A percentile compares a stretch with the other conserved stretches of the same genome.
Conservation (phyloP, 2,888 invertebrate genomes). For the Dioctria linearis region DNA sequence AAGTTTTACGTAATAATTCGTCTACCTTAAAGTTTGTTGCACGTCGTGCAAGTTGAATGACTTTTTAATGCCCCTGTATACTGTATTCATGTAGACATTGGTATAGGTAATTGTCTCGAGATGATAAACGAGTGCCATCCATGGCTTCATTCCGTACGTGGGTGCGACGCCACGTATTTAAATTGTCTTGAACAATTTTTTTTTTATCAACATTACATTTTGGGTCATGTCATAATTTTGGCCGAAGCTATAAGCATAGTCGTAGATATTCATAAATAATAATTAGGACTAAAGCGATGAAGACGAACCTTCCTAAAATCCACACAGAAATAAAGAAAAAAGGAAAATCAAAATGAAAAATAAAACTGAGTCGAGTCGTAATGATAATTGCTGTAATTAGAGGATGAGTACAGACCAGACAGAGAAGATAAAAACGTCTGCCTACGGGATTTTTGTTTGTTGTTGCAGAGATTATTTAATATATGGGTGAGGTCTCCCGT, state of each 20-base stretch:
- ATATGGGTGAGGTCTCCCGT: constrained; percentile 16
- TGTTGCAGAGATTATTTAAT: background rate
- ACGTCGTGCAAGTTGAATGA: constrained; percentile 18
- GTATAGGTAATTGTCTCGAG: background rate
- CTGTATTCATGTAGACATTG: background rate
- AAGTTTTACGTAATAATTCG: no score
- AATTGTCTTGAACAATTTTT: background rate
- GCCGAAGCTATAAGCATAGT: background rate
- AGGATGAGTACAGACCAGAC: constrained; percentile 17
- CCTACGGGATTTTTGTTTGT: background rate
- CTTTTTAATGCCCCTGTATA: constrained; percentile 6
- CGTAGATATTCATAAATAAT: background rate
- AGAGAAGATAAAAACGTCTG: background rate
- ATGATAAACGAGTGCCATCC: constrained; percentile 3
- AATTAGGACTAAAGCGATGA: background rate
- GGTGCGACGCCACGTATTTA: background rate
- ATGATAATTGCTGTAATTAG: constrained; percentile 40
- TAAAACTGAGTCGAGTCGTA: background rate
- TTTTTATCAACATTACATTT: background rate
- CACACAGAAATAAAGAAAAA: no score
- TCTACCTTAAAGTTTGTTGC: background rate
- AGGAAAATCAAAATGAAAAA: background rate
- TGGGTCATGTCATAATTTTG: background rate
- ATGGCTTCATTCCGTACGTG: background rate
- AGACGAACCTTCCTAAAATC: background rate